Evolutionary conservation across 2,797 vertebrate genomes (phyloP).

Genomic region (Argya squamiceps): DNA sequence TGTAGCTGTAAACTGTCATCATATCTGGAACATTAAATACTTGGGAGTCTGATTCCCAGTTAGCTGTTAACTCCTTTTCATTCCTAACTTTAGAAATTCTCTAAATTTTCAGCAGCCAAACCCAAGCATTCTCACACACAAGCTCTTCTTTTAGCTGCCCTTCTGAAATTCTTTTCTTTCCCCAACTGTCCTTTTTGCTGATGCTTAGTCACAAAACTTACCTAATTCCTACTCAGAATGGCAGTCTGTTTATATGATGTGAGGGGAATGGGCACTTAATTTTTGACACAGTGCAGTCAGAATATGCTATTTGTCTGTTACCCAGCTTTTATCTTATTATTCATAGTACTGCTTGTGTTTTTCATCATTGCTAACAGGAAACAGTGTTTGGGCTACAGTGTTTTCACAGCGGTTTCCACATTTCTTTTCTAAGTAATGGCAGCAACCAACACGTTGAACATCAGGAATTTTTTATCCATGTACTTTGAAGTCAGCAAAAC

Average conservation of each 20-base stretch:
- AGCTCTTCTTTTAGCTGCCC: neutral
- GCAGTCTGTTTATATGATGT: neutral
- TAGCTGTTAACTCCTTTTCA: neutral
- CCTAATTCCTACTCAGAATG: neutral
- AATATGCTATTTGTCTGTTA: neutral
- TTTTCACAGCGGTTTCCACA: fast-evolving
- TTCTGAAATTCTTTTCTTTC: neutral
- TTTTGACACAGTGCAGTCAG: neutral
- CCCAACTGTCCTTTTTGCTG: neutral
- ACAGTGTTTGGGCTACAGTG: neutral
- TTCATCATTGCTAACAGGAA: neutral
- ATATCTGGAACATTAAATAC: neutral
- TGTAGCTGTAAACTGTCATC: neutral
- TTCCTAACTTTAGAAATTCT: neutral
- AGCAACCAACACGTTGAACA: neutral
- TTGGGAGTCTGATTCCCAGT: neutral
- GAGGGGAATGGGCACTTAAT: neutral
- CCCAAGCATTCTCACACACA: neutral
- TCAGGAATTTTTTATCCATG: neutral
- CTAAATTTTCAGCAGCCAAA: neutral
- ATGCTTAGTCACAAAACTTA: neutral
- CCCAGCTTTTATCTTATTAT: neutral
- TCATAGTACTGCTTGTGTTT: neutral
- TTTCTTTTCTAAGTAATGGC: neutral
- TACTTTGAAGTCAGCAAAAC: neutral